These are phyloP conservation scores for Donacobius atricapilla DNA, from an alignment of 2,113 vertebrate species.

Conservation along the genomic window DNA sequence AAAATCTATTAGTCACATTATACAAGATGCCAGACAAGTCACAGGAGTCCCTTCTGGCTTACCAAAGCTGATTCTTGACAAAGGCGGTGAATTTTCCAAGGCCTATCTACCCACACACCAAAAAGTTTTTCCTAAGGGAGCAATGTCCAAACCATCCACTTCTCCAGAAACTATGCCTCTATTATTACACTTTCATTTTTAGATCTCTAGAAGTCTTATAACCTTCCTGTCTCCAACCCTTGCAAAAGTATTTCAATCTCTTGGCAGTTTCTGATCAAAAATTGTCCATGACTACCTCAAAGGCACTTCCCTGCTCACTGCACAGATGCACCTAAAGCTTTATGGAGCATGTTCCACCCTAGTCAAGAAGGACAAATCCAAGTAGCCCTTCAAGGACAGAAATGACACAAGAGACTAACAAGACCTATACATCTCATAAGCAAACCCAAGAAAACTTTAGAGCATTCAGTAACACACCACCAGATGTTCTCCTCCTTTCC, in stretches of 20 bases:
- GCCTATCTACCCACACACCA: background rate
- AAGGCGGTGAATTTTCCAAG: background rate
- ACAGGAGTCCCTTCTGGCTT: background rate
- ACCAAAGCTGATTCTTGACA: background rate
- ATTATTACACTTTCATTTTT: background rate
- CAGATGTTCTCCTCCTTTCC: background rate
- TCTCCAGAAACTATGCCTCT: background rate
- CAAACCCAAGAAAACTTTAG: background rate
- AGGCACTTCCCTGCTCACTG: background rate
- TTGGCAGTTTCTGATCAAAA: background rate
- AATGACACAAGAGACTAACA: background rate
- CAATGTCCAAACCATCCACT: background rate
- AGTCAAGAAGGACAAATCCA: background rate
- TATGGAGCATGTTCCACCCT: rapidly evolving
- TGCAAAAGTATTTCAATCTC: background rate
- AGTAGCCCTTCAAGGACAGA: background rate
- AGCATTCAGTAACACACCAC: background rate
- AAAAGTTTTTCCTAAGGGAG: background rate
- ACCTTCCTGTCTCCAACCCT: background rate
- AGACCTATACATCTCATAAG: background rate
- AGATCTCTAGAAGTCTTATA: background rate
- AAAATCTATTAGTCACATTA: background rate
- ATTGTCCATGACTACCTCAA: background rate
- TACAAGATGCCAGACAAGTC: background rate
- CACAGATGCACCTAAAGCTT: background rate